Percentiles rank a stretch among this genome's conserved stretches.
Conservation (phyloP, 2,113 vertebrate species). For the Gila orcuttii region DNA sequence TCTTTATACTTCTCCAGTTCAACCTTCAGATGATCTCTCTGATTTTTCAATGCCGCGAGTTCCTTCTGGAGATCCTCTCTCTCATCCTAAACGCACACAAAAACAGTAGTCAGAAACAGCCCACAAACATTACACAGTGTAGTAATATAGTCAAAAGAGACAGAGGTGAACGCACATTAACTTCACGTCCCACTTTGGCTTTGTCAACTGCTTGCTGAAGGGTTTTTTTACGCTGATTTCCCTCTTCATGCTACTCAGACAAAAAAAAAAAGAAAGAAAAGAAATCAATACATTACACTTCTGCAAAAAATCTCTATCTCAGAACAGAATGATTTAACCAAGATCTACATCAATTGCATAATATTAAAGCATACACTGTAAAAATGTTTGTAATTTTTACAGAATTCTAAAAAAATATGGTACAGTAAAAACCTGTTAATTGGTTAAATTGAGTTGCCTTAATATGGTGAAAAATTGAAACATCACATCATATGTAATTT, state of each 20-base stretch:
- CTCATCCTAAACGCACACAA: constrained; percentile 78
- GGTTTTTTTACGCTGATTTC: constrained; percentile 76
- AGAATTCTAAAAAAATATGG: too few relatives aligned
- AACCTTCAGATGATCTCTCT: constrained; percentile 77
- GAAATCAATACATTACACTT: constrained; percentile 27
- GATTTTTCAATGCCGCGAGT: constrained; percentile 77
- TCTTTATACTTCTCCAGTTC: constrained; percentile 91
- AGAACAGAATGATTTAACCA: not conserved
- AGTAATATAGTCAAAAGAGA: not conserved
- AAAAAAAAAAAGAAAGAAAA: constrained; percentile 25
- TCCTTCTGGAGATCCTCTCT: constrained; percentile 79
- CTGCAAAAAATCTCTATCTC: not conserved
- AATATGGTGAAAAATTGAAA: not conserved
- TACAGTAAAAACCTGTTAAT: not conserved
- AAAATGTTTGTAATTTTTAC: not conserved
- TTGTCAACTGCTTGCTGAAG: constrained; percentile 82
- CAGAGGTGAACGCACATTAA: constrained; percentile 81
- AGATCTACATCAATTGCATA: not conserved
- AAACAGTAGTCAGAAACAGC: not conserved
- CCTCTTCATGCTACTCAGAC: constrained; percentile 78
- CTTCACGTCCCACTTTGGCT: constrained; percentile 86
- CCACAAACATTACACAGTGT: not conserved
- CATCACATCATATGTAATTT: not conserved
- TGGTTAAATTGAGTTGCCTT: not conserved
- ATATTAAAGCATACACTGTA: not conserved